phyloP scores from a whole-genome alignment of 1,140 invertebrate species.

The Pseudomyrmex gracilis region DNA sequence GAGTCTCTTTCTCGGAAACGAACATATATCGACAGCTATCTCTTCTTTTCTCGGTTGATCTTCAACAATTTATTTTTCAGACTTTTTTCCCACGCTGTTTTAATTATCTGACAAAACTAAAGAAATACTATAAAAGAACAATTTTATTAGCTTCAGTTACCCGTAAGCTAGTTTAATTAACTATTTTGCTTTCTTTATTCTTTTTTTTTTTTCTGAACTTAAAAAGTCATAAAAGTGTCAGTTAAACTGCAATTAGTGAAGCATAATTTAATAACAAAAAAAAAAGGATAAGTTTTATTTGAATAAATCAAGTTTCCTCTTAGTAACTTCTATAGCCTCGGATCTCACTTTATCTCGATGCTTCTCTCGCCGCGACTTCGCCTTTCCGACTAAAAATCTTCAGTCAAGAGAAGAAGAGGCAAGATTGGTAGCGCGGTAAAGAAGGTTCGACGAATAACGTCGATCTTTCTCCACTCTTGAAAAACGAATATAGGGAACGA shows the following conservation, averaged over 20 bases:
- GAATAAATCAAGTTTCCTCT: too few relatives aligned
- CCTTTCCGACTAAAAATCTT: conserved; percentile 4
- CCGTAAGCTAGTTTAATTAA: too few relatives aligned
- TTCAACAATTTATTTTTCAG: not conserved
- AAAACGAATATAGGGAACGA: conserved; percentile 60
- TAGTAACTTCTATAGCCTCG: too few relatives aligned
- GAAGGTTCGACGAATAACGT: conserved; percentile 60
- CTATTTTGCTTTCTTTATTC: too few relatives aligned
- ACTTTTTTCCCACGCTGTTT: too few relatives aligned
- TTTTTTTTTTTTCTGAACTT: too few relatives aligned
- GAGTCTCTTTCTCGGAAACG: not conserved
- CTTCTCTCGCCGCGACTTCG: conserved; percentile 13
- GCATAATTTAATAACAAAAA: too few relatives aligned
- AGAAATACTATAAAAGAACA: not conserved
- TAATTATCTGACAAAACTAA: too few relatives aligned
- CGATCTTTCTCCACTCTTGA: conserved; percentile 54
- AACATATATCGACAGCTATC: conserved; percentile 41
- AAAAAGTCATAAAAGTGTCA: too few relatives aligned
- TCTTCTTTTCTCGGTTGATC: not conserved
- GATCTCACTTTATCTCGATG: not conserved
- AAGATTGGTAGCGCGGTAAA: conserved; percentile 1
- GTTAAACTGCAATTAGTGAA: too few relatives aligned
- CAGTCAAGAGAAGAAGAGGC: not conserved
- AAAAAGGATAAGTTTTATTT: too few relatives aligned
- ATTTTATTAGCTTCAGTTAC: too few relatives aligned